Conservation (phyloP, 1,140 invertebrate species). For the Brachionus plicatilis region DNA sequence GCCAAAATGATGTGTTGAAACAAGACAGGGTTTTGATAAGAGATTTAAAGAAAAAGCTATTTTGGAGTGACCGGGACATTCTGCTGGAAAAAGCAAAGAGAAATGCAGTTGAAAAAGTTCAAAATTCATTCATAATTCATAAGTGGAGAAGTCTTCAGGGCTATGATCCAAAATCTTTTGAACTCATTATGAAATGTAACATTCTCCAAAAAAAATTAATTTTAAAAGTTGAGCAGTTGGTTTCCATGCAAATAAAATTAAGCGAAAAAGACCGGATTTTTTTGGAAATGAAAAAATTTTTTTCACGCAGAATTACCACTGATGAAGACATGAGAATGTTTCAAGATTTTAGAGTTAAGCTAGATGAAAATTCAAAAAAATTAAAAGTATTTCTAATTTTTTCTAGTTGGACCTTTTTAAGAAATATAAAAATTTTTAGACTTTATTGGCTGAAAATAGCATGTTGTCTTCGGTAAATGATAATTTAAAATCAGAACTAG, state of each 20-base stretch:
- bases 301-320: neutral
- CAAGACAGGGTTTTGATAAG: neutral
- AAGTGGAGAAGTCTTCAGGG: neutral
- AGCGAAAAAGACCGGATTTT: constrained; percentile 8
- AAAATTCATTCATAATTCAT: constrained; percentile 14
- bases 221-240: neutral
- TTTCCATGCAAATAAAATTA: neutral
- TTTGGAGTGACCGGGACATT: neutral
- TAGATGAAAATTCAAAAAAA: neutral
- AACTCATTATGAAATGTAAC: neutral
- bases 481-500: neutral
- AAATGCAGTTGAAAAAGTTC: constrained; percentile 15
- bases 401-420: neutral
- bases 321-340: neutral
- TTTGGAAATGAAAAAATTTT: constrained; percentile 15
- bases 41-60: neutral
- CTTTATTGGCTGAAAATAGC: neutral
- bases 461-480: neutral
- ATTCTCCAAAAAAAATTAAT: constrained; percentile 22
- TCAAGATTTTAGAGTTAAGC: neutral
- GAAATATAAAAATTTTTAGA: neutral
- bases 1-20: neutral
- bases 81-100: neutral
- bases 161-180: neutral
- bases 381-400: neutral